A percentile compares a stretch with the other conserved stretches of the same genome.
Evolutionary conservation across 2,888 invertebrate species (phyloP).

Genomic region (Tethea ocularis): DNA sequence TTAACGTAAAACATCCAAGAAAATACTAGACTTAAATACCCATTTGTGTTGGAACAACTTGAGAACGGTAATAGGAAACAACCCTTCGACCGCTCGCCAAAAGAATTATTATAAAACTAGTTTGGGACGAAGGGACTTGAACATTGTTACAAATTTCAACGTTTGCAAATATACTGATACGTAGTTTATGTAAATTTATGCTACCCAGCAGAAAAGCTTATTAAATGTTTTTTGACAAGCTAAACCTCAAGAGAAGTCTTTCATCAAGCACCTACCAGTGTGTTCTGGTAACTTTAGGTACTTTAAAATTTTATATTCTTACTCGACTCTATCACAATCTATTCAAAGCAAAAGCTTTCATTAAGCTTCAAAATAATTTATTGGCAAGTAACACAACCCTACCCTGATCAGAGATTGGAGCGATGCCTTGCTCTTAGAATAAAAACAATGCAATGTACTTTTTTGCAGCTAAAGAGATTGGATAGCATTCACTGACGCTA

Average conservation of each 20-base stretch:
- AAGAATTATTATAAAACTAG: not conserved
- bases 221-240: too few species aligned
- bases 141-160: conserved; percentile 1
- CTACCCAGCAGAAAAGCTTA: too few species aligned
- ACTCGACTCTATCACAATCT: too few species aligned
- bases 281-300: too few species aligned
- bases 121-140: not conserved
- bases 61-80: not conserved
- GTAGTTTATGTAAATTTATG: not conserved
- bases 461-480: conserved; percentile 56
- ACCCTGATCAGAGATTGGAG: conserved; percentile 20
- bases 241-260: too few species aligned
- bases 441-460: conserved; percentile 47
- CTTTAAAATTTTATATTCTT: too few species aligned
- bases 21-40: not conserved
- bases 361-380: too few species aligned
- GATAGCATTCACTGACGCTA: conserved; percentile 48
- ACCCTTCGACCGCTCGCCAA: not conserved
- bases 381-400: not conserved
- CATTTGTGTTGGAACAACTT: not conserved
- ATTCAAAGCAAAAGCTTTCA: too few species aligned
- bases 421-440: conserved; percentile 42
- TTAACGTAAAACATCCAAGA: not conserved
- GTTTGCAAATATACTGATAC: not conserved
- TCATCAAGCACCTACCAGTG: too few species aligned